Base-by-base conservation (phyloP, 2,797 vertebrate genomes). In the Lacerta agilis region DNA sequence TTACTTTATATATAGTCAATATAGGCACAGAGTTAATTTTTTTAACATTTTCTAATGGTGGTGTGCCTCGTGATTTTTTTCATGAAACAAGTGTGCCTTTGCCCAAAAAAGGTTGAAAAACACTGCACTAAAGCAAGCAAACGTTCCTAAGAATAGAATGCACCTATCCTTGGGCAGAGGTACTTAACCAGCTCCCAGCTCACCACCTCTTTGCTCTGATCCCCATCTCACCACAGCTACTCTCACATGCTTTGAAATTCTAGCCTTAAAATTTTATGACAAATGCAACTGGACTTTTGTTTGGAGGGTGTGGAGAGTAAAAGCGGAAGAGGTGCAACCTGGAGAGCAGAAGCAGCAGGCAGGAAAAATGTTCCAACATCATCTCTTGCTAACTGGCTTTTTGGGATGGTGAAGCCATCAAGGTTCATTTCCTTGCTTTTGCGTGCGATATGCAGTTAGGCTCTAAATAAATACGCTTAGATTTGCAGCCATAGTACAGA, bases 341-440 rank as follows among this genome's bases (percentile, higher is more conserved):
- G n/a, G 29, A 72, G 4, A 2, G 18, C 4, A 18, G 41, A 27
- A 20, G 18, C 58, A 67, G 25, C 10, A 18, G 20, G 33, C 23
- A 64, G 1, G 5, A 5, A 64, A 64, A 64, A 38, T 25, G 29
- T 61, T 25, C 10, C 10, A 15, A 9, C 4, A 27, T 41, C 58
- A 49, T 11, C 9, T 33, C 49, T 49, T 15, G 49, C 11, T 49
- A 49, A 81, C 17, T 13, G 4, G 9, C 20, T 64, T 36, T 81
- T 81, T 10, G 2, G 11, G 73, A 69, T 58, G 75, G 0, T 1
- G 55, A 3, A 75, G 29, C 86, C 20, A 7, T 55, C 82, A 4
- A 73, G 89, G 36, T 36, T 76, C 90, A 86, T 75, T 73, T 36
- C 88, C 84, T 7, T 4, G n/a, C n/a, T 71, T 81, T 38, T 76